These are phyloP conservation scores for Anastrepha ludens DNA, from an alignment of 1,140 invertebrate species.

Conservation along the genomic window DNA sequence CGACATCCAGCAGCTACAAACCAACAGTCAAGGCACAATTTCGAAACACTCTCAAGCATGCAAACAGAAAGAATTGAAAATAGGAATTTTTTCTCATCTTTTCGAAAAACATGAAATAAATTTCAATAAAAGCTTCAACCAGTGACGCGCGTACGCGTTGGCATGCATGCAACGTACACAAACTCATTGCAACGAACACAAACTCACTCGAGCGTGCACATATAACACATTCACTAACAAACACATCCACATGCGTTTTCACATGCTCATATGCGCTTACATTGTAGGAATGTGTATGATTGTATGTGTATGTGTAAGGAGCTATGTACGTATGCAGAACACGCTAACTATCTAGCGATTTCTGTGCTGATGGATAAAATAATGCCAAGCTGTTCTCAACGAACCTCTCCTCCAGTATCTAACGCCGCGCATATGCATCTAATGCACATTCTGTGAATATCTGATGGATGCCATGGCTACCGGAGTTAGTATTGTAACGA, in stretches of 20 bases:
- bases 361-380: not conserved
- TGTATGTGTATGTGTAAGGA: not conserved
- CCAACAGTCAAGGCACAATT: constrained; percentile 12
- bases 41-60: constrained; percentile 8
- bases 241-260: not conserved
- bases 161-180: not conserved
- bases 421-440: not conserved
- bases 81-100: not conserved
- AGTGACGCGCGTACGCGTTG: constrained; percentile 35
- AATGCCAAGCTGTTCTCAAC: not conserved
- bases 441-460: constrained; percentile 27
- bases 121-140: constrained; percentile 46
- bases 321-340: not conserved
- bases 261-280: not conserved
- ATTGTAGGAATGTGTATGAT: not conserved
- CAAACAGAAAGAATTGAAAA: constrained; percentile 37
- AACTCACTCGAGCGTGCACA: constrained; percentile 12
- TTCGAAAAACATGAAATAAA: constrained; percentile 16
- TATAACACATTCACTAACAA: not conserved
- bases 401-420: not conserved
- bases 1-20: not conserved
- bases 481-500: not conserved
- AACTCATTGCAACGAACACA: constrained; percentile 25
- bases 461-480: constrained; percentile 28
- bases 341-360: not conserved